Conservation (phyloP, 2,888 invertebrate genomes). For the Xylota sylvarum region DNA sequence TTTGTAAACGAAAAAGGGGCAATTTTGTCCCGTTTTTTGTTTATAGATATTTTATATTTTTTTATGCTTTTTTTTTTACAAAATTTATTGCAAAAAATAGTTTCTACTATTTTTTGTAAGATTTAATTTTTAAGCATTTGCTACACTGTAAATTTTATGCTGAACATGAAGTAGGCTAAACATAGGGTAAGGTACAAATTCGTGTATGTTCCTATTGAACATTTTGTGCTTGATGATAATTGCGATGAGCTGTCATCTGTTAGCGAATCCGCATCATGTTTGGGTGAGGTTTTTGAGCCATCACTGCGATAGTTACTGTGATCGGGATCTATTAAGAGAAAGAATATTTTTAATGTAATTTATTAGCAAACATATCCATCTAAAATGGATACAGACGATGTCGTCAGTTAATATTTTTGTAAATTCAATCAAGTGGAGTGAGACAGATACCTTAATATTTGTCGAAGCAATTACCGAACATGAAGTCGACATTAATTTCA, state of each 20-base stretch:
- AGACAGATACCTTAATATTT: neutral
- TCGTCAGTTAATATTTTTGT: neutral
- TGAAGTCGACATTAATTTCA: slow-evolving; percentile 43
- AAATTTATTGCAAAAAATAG: slow-evolving; percentile 51
- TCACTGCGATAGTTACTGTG: slow-evolving; percentile 83
- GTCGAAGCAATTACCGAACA: slow-evolving; percentile 28
- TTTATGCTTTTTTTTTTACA: slow-evolving; percentile 48
- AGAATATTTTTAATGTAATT: neutral
- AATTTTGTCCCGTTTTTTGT: neutral
- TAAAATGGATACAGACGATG: neutral
- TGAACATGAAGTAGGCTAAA: slow-evolving; percentile 46
- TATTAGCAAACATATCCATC: neutral
- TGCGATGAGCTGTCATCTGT: slow-evolving; percentile 80
- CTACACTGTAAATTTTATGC: slow-evolving; percentile 58
- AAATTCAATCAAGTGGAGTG: neutral
- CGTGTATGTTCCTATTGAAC: slow-evolving; percentile 63
- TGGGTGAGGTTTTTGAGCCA: slow-evolving; percentile 79
- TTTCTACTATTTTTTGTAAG: slow-evolving; percentile 1
- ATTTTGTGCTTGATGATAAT: slow-evolving; percentile 66
- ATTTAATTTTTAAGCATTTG: slow-evolving; percentile 34
- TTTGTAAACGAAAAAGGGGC: slow-evolving; percentile 14
- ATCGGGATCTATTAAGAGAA: slow-evolving; percentile 80
- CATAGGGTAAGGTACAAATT: slow-evolving; percentile 70
- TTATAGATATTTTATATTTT: slow-evolving; percentile 17
- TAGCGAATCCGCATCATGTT: slow-evolving; percentile 83